A percentile compares a stretch with the other conserved stretches of the same genome.
Conservation (phyloP, 2,888 invertebrate species). For the Drosophila nr. fundita region DNA sequence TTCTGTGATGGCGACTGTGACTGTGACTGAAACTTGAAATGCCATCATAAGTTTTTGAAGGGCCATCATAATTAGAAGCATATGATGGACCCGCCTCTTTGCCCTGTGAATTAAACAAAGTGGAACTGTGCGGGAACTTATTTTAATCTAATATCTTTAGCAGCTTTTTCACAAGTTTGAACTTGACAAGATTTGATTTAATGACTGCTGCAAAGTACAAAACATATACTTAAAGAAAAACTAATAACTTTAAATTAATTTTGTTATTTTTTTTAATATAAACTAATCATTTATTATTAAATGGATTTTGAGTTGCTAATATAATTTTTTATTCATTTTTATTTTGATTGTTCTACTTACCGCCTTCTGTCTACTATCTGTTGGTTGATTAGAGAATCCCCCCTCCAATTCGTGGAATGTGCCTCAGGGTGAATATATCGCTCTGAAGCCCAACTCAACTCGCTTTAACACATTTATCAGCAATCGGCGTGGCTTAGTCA, state of each 20-base stretch:
- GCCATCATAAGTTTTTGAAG: constrained; percentile 60
- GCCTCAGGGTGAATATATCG: background rate
- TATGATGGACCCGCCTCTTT: constrained; percentile 40
- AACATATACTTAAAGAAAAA: background rate
- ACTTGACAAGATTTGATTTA: constrained; percentile 25
- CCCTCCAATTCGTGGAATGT: constrained; percentile 1
- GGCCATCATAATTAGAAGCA: constrained; percentile 76
- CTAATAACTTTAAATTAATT: background rate
- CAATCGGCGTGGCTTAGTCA: constrained; percentile 60
- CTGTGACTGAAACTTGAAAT: constrained; percentile 24
- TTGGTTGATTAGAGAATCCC: background rate
- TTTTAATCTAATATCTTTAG: constrained; percentile 6
- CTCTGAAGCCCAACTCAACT: constrained; percentile 12
- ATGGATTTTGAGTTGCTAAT: background rate
- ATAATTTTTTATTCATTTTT: background rate
- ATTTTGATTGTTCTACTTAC: background rate
- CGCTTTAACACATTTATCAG: constrained; percentile 61
- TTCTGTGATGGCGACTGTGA: background rate
- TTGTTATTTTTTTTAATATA: background rate
- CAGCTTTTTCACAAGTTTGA: constrained; percentile 11
- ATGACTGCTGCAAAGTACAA: constrained; percentile 19
- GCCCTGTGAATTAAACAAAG: constrained; percentile 20
- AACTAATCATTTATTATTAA: background rate
- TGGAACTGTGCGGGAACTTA: constrained; percentile 17
- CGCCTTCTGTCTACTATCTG: background rate